These are phyloP conservation scores for Phytoseiulus persimilis DNA, from an alignment of 2,888 invertebrate genomes.

Conservation along the genomic window DNA sequence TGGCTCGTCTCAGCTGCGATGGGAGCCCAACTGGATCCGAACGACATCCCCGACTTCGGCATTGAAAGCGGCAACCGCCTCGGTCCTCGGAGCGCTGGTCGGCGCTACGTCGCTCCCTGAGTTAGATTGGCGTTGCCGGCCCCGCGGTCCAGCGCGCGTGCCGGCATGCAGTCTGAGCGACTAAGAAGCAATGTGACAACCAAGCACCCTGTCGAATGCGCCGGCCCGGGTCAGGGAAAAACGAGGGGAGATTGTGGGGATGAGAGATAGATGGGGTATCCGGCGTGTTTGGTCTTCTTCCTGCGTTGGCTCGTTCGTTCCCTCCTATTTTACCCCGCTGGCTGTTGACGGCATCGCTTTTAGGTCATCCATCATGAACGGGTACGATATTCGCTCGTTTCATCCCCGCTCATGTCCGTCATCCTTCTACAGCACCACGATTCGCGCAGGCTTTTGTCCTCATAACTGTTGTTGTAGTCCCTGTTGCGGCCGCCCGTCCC, in stretches of 20 bases:
- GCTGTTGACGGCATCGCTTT: neutral
- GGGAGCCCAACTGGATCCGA: no score
- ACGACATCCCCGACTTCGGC: no score
- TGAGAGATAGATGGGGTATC: neutral
- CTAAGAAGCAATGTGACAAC: no score
- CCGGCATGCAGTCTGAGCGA: no score
- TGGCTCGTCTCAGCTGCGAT: no score
- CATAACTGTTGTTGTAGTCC: neutral
- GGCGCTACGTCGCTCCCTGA: no score
- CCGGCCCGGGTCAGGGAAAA: no score
- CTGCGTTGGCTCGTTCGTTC: neutral
- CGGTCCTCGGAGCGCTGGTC: no score
- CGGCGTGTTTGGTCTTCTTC: neutral
- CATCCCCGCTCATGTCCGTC: neutral
- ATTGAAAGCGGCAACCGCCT: no score
- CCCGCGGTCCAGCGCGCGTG: no score
- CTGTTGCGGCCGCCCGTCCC: neutral
- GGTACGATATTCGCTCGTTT: neutral
- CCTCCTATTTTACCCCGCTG: neutral
- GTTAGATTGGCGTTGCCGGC: no score
- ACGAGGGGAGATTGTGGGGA: neutral
- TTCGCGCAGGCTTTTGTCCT: neutral
- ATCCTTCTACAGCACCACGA: neutral
- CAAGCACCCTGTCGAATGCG: neutral
- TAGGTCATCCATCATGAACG: neutral